Base-by-base conservation (phyloP, 2,888 invertebrate genomes). In the Pollenia angustigena region DNA sequence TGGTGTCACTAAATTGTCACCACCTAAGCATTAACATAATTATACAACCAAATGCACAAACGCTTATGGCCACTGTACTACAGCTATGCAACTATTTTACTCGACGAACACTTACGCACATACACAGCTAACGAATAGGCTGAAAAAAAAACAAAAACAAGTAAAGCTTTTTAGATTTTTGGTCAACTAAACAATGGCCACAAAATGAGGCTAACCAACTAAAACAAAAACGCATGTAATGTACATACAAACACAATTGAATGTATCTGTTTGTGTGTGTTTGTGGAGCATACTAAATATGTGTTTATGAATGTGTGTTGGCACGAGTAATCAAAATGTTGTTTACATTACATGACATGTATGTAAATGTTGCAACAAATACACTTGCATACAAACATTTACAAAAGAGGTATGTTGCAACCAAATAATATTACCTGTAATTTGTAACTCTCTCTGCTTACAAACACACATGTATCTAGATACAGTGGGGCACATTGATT, bases 1-100 rank as follows among this genome's bases (percentile, higher is more conserved):
- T 88, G 86, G 87, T 88, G 88, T 87, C 87, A 89, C 86, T 85
- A 87, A 88, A 87, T 89, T 89, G 88, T 90, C 90, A 87, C 87
- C 89, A 90, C 89, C 90, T 91, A 89, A 90, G 91, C 90, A 92
- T 91, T 92, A 90, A 90, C 90, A 90, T 91, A 91, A 91, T 91
- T 89, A 32, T 32, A 89, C 87, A 87, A 83, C 71, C 74, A 75
- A 79, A 80, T 85, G 68, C 48, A 74, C 79, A 85, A 85, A 80
- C 60, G 68, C 79, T 85, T 75, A 66, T 84, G 83, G 56, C 56
- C 58, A 52, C 75, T 68, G 58, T 44, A 42, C 56, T 58, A 60
- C 71, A 69, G 46, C 32, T 48, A 8, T 18, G 18, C 52, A 46
- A 58, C 56, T 18, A 42, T 56, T 64, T 64, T 40, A 68, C 4